Base-by-base conservation (phyloP, 2,888 invertebrate genomes). In the Dynastes maya region DNA sequence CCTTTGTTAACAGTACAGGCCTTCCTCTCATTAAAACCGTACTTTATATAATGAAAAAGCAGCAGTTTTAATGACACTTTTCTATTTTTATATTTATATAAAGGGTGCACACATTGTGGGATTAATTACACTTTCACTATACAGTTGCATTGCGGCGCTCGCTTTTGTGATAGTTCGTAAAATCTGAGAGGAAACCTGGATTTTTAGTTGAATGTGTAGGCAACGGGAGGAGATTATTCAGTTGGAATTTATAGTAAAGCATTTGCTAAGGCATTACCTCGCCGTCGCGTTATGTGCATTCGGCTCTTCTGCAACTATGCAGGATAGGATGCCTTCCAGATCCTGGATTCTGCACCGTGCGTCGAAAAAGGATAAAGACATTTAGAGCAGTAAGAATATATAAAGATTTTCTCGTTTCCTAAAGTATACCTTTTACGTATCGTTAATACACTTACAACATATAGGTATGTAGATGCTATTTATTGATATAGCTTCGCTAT, bases 151-250 rank as follows among this genome's bases (percentile, higher is more conserved):
- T 53, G 16, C 16, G 1, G n/a, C 53, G 13, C 32, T 32, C 65
- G 32, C 40, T 45, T 37, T 40, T 65, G 16, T 65, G 5, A 40
- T 5, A 32, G 40, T 32, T 65, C 29, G 58, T 63, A 8, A 16
- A 16, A 53, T 53, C n/a, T 53, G 53, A 16, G 53, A 16, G 16
- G 13, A 53, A 53, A 1, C n/a, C 16, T 53, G 53, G 53, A 53
- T 53, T 53, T 51, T 53, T 16, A 53, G 53, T 37, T 16, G 11
- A 37, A 65, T 65, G 13, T 16, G 13, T 65, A 40, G 8, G 29
- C 16, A 65, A 37, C 32, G 40, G 65, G 3, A 45, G 16, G 32
- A 65, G 29, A 32, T 61, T 63, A 65, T 65, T 65, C 65, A 65
- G 11, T 2, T 22, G 22, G n/a, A 67, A 11, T 67, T 63, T 53